Base-by-base conservation (phyloP, 2,888 invertebrate genomes). In the Plebejus argus region DNA sequence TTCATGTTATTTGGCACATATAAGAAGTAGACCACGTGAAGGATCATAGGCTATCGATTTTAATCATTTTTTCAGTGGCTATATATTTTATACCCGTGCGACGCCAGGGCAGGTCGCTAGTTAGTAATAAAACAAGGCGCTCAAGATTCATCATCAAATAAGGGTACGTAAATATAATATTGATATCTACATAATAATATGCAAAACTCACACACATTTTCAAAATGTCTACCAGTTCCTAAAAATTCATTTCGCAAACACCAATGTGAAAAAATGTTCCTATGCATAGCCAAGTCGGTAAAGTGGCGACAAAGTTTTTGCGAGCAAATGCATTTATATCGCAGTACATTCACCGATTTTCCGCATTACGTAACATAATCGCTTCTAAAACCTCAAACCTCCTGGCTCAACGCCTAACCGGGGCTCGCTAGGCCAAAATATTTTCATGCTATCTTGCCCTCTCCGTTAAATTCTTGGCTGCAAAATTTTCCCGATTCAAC, bases 361-460 rank as follows among this genome's bases (percentile, higher is more conserved):
- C 56, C 70, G 20, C 71, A 56, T 58, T 77, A 71, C 71, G 77
- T 77, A 71, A 77, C 39, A 74, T 76, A 71, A 77, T 77, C 56
- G 71, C 71, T 56, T 39, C 77, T 80, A 77, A 77, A 79, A 70
- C 56, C 86, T 86, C 86, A 76, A 49, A 76, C 83, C 83, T 83
- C 76, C 79, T 86, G 83, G 86, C 88, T 85, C 77, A 76, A 81
- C 79, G 79, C 80, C 84, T 85, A 85, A 83, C 84, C 84, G 81
- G 49, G 58, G 28, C 76, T 49, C 71, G 71, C 71, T 33, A 39
- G 71, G 84, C 84, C 85, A 86, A 85, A 85, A 85, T 85, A 87
- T 88, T 87, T 86, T 84, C 83, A 82, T 83, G 86, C 86, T 90
- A 89, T 90, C 89, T 77, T 77, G 82, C 78, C 78, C 85, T 88